Conservation (phyloP, 2,797 vertebrate species). For the Sebastes nivosus region DNA sequence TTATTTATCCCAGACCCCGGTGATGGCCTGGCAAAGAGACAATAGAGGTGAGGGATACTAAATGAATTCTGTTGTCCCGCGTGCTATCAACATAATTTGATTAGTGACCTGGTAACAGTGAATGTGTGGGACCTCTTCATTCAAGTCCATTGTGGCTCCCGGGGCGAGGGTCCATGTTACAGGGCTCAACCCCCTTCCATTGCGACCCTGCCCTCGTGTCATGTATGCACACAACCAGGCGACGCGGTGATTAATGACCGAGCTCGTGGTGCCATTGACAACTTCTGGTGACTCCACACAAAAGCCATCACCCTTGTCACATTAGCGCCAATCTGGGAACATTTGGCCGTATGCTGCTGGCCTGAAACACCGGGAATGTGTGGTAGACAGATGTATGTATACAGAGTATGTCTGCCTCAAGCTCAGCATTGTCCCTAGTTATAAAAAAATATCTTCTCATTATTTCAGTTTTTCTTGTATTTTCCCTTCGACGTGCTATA, state of each 20-base stretch:
- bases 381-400: constrained; percentile 35
- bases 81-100: constrained; percentile 82
- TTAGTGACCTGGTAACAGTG: constrained; percentile 83
- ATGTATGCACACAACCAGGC: constrained; percentile 72
- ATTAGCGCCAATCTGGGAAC: constrained; percentile 73
- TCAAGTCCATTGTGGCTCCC: constrained; percentile 70
- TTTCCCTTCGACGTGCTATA: not conserved
- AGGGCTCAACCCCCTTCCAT: constrained; percentile 60
- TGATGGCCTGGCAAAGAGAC: constrained; percentile 69
- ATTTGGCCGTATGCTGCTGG: constrained; percentile 53
- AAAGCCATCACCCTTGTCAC: constrained; percentile 76
- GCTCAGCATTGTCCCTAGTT: not conserved
- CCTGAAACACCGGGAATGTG: constrained; percentile 27
- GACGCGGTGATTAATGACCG: constrained; percentile 83
- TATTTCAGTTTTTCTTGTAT: constrained; percentile 6
- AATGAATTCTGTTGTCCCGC: constrained; percentile 80
- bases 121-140: constrained; percentile 78
- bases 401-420: constrained; percentile 5
- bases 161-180: constrained; percentile 69
- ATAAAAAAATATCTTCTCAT: not conserved
- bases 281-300: constrained; percentile 78
- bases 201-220: constrained; percentile 74
- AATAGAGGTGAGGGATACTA: constrained; percentile 73
- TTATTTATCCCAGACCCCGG: constrained; percentile 72
- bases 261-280: constrained; percentile 78